These are phyloP conservation scores for Hypsibius dujardini DNA, from an alignment of 1,140 invertebrate species.

Conservation along the genomic window DNA sequence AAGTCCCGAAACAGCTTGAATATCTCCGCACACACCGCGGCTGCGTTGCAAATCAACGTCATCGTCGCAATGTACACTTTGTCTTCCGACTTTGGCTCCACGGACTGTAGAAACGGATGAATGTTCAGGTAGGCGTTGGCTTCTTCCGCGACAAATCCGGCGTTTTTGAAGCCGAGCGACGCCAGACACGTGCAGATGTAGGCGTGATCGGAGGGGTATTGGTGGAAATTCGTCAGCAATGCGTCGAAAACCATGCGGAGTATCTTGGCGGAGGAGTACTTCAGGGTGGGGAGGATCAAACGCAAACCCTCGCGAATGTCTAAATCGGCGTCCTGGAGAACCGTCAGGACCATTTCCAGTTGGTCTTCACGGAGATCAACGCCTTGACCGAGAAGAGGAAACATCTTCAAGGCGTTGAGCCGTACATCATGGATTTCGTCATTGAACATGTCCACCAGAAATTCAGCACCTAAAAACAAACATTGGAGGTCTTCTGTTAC, in stretches of 20 bases:
- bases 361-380: slow-evolving; percentile 82
- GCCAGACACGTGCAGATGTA: slow-evolving; percentile 3
- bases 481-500: not conserved
- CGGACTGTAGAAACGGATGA: not conserved
- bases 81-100: slow-evolving; percentile 7
- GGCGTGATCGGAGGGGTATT: slow-evolving; percentile 11
- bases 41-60: slow-evolving; percentile 5
- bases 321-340: slow-evolving; percentile 68
- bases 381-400: slow-evolving; percentile 66
- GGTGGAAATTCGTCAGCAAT: not conserved
- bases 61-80: slow-evolving; percentile 9
- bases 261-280: slow-evolving; percentile 8
- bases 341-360: slow-evolving; percentile 79
- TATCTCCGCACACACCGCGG: not conserved
- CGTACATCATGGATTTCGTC: slow-evolving; percentile 96
- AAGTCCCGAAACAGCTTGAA: slow-evolving; percentile 1
- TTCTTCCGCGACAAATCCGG: not conserved
- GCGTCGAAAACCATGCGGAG: not conserved
- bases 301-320: slow-evolving; percentile 86
- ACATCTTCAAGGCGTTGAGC: slow-evolving; percentile 74
- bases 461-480: slow-evolving; percentile 50
- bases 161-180: not conserved
- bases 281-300: slow-evolving; percentile 43
- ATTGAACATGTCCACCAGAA: slow-evolving; percentile 98
- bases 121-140: not conserved